Evolutionary conservation across 92 coral and sea anemone species (phyloP).

Genomic region (Actinernus sp.): DNA sequence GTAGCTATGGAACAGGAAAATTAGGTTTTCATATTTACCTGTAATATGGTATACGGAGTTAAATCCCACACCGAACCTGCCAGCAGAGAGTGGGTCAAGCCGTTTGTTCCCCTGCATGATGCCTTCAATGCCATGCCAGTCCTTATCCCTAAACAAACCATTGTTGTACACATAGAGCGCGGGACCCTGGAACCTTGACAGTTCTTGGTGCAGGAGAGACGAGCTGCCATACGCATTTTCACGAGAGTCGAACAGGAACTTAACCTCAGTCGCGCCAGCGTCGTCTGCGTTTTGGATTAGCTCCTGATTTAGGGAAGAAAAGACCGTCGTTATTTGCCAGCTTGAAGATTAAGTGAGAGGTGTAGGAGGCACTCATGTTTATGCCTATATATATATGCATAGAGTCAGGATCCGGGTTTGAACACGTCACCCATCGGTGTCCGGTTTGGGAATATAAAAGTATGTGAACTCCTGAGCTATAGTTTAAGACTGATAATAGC

Average conservation of each 20-base stretch:
- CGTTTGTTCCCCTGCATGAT: conserved; percentile 96
- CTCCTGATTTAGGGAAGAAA: conserved; percentile 55
- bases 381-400: no score
- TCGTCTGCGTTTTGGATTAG: conserved; percentile 98
- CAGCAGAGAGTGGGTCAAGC: conserved; percentile 85
- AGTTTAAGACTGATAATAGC: no score
- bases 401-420: no score
- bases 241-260: conserved; percentile 94
- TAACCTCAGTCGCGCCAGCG: conserved; percentile 96
- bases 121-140: conserved; percentile 95
- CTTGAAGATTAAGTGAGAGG: no score
- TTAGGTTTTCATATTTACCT: conserved; percentile 59
- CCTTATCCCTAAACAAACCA: conserved; percentile 84
- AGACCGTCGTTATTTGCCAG: neutral
- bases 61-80: conserved; percentile 95
- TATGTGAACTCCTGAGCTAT: no score
- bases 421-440: no score
- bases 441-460: no score
- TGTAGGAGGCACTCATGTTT: no score
- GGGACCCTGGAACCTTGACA: conserved; percentile 95
- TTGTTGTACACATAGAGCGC: conserved; percentile 93
- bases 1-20: no score
- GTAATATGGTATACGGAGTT: conserved; percentile 97
- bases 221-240: conserved; percentile 87
- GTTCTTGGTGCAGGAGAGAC: conserved; percentile 72